A percentile compares a stretch with the other conserved stretches of the same genome.
phyloP scores from a whole-genome alignment of 2,888 invertebrate genomes.

The Drosophila eohydei region DNA sequence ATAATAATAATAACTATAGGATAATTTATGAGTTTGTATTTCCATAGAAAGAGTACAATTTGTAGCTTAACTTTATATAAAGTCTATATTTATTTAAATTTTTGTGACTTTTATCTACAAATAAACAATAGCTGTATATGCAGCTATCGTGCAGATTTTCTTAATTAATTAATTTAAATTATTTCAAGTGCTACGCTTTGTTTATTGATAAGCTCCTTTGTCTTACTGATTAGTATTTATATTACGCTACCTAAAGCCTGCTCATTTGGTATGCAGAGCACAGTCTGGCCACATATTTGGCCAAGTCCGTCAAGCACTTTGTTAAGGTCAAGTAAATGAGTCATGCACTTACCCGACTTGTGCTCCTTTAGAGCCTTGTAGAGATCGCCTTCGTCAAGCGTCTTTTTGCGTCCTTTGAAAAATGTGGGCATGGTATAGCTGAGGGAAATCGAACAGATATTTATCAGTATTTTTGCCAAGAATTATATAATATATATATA shows the following conservation, averaged over 20 bases:
- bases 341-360: constrained; percentile 86
- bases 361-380: constrained; percentile 89
- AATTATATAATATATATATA: constrained; percentile 6
- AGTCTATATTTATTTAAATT: no score
- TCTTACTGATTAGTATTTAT: background rate
- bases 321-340: background rate
- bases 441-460: background rate
- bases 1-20: background rate
- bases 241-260: no score
- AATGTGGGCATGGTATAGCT: constrained; percentile 93
- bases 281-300: no score
- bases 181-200: background rate
- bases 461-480: background rate
- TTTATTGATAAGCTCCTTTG: background rate
- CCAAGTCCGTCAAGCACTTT: background rate
- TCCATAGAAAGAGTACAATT: background rate
- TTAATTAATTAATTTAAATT: background rate
- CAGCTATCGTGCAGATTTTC: background rate
- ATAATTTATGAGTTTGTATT: background rate
- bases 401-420: constrained; percentile 90
- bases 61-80: background rate
- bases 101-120: no score
- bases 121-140: no score
- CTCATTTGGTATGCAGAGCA: background rate
- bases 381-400: constrained; percentile 90